Base-by-base conservation (phyloP, 2,113 vertebrate species). In the Prinia subflava region DNA sequence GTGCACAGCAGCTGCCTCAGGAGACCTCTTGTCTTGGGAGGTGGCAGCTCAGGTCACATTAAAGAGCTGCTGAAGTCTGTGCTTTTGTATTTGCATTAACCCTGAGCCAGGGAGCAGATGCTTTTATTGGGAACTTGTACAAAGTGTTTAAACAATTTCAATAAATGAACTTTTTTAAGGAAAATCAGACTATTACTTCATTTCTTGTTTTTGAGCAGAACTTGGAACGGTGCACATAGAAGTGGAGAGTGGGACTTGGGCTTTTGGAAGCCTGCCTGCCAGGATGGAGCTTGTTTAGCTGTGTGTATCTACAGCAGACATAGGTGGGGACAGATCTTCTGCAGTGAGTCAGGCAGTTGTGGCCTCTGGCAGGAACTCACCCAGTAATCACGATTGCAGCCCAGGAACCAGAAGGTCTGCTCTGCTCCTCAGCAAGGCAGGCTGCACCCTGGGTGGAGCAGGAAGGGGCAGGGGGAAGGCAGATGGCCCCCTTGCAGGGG, bases 101-200 rank as follows among this genome's bases (percentile, higher is more conserved):
- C 64, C 87, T 92, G 53, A 95, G 94, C 82, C 91, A 87, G 93
- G 87, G 77, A 91, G 63, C 88, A 96, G 91, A 93, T 25, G 91
- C 96, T 95, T 97, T 67, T 94, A 93, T 95, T 87, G 94, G 93
- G 78, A 97, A 95, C 94, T 96, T 98, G 97, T 98, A 98, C 92
- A 97, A 98, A 98, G 82, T 95, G 95, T 97, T 97, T 95, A 87
- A 97, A 95, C 69, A 83, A 97, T 98, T 98, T 97, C 97, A 98
- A 98, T 98, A 98, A 98, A 97, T 94, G 52, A 69, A 93, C 84
- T 96, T 96, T 97, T 97, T 97, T 97, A 96, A 95, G 75, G 90
- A 95, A 97, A 91, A 85, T n/a, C 4, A 30, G 65, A 68, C 16
- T 89, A 41, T 69, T 89, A 63, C 52, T 95, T 92, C 9, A 70